Base-by-base conservation (phyloP, 2,888 invertebrate genomes). In the Philhelius pedissequus region DNA sequence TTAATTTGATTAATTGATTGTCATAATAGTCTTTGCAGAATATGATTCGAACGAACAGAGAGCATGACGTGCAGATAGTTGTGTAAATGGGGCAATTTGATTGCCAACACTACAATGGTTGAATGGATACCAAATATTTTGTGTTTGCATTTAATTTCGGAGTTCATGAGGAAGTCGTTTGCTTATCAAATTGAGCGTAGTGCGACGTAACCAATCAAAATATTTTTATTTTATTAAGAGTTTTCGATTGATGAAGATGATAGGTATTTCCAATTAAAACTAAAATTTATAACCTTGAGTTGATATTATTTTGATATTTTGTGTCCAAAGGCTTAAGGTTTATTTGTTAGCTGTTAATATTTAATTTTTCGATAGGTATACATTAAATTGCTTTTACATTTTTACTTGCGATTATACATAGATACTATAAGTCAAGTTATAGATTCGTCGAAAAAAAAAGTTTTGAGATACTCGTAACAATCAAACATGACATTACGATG, bases 1-100 rank as follows among this genome's bases (percentile, higher is more conserved):
- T 62, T 40, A 68, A 73, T 77, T 73, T 82, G 71, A 82, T 71
- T 76, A 77, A 82, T 82, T 69, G 62, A 76, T 76, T 58, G 58
- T 71, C 52, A 27, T 27, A 20, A 13, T 56, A 25, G 38, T 25
- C 38, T 38, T 38, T 38, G 54, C 18, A 18, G 5, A 13, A 22
- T 2, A 7, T n/a, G 13, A 22, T 22, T 15, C 11, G 32, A 20
- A 25, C 40, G 52, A 25, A 27, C 30, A 58, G 35, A 18, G 4
- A 50, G 56, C 9, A 18, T 38, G 50, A 18, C 38, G 18, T 11
- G n/a, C 38, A 22, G 38, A n/a, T 40, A 43, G 52, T 35, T 52
- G 60, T 35, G 27, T 58, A 40, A n/a, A 58, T 75, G 40, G 5
- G 45, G 9, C 30, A 13, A 58, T 43, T 30, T 68, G 22, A 70